Evolutionary conservation across 2,797 vertebrate species (phyloP), one percentile per base, ranked within the genome.

Genomic region (Rhabdophis nuchalis): DNA sequence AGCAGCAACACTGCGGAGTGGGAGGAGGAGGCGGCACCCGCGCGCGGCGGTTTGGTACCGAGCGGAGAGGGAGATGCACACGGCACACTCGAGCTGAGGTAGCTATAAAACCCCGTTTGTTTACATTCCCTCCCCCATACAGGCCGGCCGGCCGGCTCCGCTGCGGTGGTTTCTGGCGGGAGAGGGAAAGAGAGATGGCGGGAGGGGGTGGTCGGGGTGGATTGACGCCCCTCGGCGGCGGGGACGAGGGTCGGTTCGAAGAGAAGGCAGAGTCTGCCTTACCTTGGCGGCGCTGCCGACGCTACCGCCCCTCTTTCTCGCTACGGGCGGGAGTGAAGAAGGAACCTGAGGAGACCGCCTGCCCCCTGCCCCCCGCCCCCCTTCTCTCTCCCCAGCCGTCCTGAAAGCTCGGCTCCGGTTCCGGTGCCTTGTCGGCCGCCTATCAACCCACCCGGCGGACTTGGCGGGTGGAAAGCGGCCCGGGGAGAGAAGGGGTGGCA

Each of bases 61-160:
- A 90, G 92, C 92, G 92, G 68, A 93, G 92, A 93, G 86, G 92
- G 89, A 87, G 89, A 93, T 93, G 92, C 92, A 93, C 92, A 93
- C 92, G 92, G 92, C 92, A 93, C 92, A 88, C 92, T 93, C 89
- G 89, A 9, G 92, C 92, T 93, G 92, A 93, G 92, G 92, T 93
- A 92, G 89, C 92, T 93, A 93, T 93, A 93, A 93, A 77, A 90
- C 86, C 89, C 89, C 85, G 89, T 36, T 82, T 58, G 92, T 52
- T 60, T 52, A 53, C 64, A 5, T 36, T 53, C 61, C 92, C 92
- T 82, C 54, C 64, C 86, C 92, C 85, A 77, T 12, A 53, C n/a
- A 36, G 88, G 91, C 91, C 53, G 87, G 57, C 13, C 50, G 72
- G 54, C 3, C n/a, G 54, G 64, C 86, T 64, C 90, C 36, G 90